Evolutionary conservation across 2,888 invertebrate genomes (phyloP).

Genomic region (Seira ritae): DNA sequence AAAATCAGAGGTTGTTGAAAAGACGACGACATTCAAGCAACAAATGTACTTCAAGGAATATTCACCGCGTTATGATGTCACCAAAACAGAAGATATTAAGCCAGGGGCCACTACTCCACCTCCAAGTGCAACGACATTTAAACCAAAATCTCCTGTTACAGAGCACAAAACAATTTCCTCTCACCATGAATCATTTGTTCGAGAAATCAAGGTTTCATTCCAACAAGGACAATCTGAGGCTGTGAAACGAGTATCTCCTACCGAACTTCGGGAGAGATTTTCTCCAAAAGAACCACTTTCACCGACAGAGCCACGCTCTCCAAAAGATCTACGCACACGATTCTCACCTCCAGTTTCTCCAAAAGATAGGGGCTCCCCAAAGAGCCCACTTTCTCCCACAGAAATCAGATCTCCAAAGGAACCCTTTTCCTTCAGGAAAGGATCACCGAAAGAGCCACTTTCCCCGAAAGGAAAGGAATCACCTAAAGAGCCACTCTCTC

Average conservation of each 20-base stretch:
- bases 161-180: slow-evolving; percentile 56
- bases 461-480: neutral
- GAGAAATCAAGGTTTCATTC: slow-evolving; percentile 70
- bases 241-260: slow-evolving; percentile 62
- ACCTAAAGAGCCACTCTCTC: slow-evolving; percentile 43
- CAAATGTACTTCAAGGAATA: slow-evolving; percentile 66
- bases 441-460: too few species aligned
- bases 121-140: slow-evolving; percentile 68
- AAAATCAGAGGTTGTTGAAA: slow-evolving; percentile 30
- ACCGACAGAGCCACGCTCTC: slow-evolving; percentile 36
- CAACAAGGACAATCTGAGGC: slow-evolving; percentile 59
- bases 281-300: slow-evolving; percentile 36
- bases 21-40: slow-evolving; percentile 43
- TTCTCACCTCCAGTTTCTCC: slow-evolving; percentile 38
- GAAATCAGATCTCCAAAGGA: slow-evolving; percentile 25
- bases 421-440: neutral
- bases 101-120: slow-evolving; percentile 62
- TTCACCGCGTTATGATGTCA: slow-evolving; percentile 54
- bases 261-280: slow-evolving; percentile 38
- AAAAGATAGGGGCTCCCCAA: neutral
- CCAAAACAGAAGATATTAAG: slow-evolving; percentile 52
- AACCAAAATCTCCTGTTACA: slow-evolving; percentile 68
- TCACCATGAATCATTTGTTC: slow-evolving; percentile 63
- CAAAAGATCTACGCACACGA: slow-evolving; percentile 22
- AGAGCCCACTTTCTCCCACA: neutral